Evolutionary conservation across 2,113 vertebrate species (phyloP).

Genomic region (Capreolus pygargus): DNA sequence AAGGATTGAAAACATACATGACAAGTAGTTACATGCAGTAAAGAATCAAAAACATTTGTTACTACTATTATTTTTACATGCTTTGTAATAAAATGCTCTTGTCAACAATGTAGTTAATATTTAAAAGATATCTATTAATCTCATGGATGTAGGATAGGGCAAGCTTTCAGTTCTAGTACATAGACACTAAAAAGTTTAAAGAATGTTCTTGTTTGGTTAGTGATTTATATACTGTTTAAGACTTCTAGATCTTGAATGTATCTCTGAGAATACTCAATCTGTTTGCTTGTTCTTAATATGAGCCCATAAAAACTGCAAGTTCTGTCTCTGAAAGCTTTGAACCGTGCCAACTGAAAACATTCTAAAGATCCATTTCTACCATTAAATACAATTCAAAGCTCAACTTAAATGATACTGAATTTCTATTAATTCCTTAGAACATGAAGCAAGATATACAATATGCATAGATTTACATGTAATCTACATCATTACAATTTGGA

Average conservation of each 20-base stretch:
- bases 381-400: neutral
- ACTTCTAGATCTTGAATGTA: neutral
- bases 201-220: neutral
- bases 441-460: constrained; percentile 14
- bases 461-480: neutral
- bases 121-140: neutral
- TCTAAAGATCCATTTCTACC: neutral
- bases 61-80: neutral
- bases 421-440: neutral
- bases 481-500: neutral
- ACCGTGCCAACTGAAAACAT: neutral
- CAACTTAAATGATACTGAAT: neutral
- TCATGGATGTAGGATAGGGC: neutral
- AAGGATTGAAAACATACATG: neutral
- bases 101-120: neutral
- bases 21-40: neutral
- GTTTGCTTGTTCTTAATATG: neutral
- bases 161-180: neutral
- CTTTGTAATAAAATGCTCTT: neutral
- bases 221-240: neutral
- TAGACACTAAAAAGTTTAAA: neutral
- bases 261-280: neutral
- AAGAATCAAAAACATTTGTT: neutral
- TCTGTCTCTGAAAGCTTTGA: neutral
- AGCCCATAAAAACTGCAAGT: neutral